These are phyloP conservation scores for Sebastes fasciatus DNA, from an alignment of 2,113 vertebrate genomes.

Conservation along the genomic window DNA sequence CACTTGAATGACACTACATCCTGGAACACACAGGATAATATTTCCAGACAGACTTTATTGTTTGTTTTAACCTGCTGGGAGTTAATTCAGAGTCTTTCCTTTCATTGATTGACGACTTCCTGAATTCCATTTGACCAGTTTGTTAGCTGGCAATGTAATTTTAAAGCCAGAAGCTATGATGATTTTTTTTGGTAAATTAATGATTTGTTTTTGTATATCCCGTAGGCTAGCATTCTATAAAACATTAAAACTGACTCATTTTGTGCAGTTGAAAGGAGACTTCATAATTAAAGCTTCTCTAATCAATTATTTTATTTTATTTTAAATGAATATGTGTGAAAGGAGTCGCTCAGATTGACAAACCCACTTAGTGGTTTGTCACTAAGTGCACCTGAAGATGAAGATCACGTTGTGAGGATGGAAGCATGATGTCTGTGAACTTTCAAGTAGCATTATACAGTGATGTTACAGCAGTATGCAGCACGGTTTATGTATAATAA, in stretches of 20 bases:
- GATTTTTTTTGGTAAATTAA: background rate
- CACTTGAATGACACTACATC: slow-evolving; percentile 25
- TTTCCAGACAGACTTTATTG: slow-evolving; percentile 19
- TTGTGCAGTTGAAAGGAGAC: background rate
- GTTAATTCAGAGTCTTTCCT: slow-evolving; percentile 14
- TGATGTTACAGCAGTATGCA: too few species aligned
- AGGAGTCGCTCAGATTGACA: background rate
- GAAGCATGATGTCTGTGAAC: background rate
- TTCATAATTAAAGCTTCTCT: background rate
- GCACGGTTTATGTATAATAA: too few species aligned
- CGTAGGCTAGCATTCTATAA: background rate
- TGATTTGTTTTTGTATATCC: background rate
- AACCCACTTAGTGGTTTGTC: background rate
- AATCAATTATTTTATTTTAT: background rate
- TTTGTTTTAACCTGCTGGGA: slow-evolving; percentile 9
- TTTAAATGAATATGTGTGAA: background rate
- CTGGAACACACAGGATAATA: slow-evolving; percentile 33
- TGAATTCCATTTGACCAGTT: slow-evolving; percentile 2
- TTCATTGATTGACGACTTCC: slow-evolving; percentile 8
- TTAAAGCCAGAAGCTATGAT: background rate
- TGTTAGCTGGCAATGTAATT: background rate
- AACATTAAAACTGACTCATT: background rate
- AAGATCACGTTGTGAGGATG: background rate
- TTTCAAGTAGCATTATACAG: background rate
- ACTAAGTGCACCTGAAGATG: background rate